Evolutionary conservation across 2,113 vertebrate genomes (phyloP).

Genomic region (Phaethon lepturus): DNA sequence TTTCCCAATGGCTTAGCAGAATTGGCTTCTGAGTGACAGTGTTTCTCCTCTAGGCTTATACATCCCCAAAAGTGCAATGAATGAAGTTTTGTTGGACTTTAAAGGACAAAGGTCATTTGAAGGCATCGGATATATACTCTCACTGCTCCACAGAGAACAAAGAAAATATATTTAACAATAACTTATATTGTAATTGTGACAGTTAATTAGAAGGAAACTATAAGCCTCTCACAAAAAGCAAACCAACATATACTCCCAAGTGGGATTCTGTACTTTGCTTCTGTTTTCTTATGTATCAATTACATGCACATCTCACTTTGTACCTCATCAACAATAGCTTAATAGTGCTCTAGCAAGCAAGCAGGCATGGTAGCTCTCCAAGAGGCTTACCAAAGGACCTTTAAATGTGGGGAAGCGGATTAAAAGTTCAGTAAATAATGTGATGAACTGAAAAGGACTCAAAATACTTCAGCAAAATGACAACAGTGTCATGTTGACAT

Average conservation of each 20-base stretch:
- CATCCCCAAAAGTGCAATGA: conserved; percentile 18
- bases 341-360: background rate
- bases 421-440: background rate
- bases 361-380: background rate
- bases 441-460: background rate
- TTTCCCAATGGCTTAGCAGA: conserved; percentile 65
- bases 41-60: conserved; percentile 44
- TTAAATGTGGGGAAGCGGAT: background rate
- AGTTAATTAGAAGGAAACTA: background rate
- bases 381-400: background rate
- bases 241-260: background rate
- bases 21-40: conserved; percentile 67
- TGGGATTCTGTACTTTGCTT: background rate
- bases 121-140: background rate
- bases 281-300: background rate
- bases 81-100: conserved; percentile 49
- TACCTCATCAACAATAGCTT: background rate
- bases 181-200: background rate
- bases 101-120: background rate
- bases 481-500: background rate
- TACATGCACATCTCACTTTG: background rate
- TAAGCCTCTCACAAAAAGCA: background rate
- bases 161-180: background rate
- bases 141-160: background rate
- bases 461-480: background rate